Conservation (phyloP, 2,888 invertebrate species). For the Romanomermis culicivorax region DNA sequence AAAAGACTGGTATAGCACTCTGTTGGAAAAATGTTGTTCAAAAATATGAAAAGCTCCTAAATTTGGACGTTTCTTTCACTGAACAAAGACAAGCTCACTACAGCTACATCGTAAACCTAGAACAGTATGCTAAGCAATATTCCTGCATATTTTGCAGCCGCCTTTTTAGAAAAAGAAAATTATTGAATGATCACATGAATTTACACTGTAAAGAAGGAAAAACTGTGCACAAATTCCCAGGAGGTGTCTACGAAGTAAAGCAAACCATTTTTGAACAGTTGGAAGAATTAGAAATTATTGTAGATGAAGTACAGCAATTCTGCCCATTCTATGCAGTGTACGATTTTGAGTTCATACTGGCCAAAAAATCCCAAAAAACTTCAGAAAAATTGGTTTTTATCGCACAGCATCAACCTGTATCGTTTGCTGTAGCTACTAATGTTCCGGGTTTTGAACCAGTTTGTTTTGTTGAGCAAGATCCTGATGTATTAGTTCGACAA, state of each 20-base stretch:
- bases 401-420: not conserved
- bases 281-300: not conserved
- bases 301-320: not conserved
- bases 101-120: not conserved
- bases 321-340: not conserved
- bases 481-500: not conserved
- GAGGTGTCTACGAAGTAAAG: not conserved
- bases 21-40: not conserved
- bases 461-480: constrained; percentile 1
- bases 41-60: too few relatives aligned
- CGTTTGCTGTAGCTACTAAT: not conserved
- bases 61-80: too few relatives aligned
- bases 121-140: not conserved
- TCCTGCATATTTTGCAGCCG: not conserved
- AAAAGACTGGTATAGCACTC: not conserved
- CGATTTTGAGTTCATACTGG: not conserved
- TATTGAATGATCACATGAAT: not conserved
- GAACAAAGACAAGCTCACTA: not conserved
- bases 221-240: not conserved
- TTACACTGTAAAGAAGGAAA: not conserved
- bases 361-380: not conserved
- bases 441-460: not conserved
- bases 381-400: not conserved
- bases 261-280: not conserved
- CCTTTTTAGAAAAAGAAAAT: not conserved